A percentile compares a stretch with the other conserved stretches of the same genome.
Conservation (phyloP, 2,797 vertebrate genomes). For the Apogon talboti region DNA sequence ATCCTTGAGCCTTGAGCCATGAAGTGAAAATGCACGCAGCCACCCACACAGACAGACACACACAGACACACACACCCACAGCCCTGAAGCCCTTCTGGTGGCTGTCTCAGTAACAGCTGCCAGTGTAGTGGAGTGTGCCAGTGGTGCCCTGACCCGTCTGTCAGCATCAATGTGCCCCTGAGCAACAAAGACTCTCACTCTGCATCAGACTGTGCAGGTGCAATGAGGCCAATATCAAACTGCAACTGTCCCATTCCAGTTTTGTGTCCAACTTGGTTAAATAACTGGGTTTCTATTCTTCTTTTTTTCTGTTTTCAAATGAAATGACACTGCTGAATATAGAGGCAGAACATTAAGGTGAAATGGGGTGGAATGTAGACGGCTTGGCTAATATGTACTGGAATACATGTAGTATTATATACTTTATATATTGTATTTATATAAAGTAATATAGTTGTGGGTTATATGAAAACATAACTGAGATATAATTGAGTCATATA, state of each 20-base stretch:
- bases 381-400: no score
- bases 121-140: conserved; percentile 46
- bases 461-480: no score
- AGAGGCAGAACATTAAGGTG: no score
- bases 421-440: no score
- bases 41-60: conserved; percentile 1
- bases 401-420: no score
- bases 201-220: conserved; percentile 56
- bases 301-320: no score
- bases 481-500: no score
- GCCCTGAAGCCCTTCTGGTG: conserved; percentile 33
- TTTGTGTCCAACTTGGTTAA: conserved; percentile 10
- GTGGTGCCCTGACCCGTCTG: conserved; percentile 57
- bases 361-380: no score
- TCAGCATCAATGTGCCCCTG: conserved; percentile 42
- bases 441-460: no score
- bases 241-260: conserved; percentile 10
- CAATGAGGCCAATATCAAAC: conserved; percentile 17
- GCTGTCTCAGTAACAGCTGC: conserved; percentile 58
- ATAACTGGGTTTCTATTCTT: neutral
- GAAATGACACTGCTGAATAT: no score
- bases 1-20: conserved; percentile 40
- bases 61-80: conserved; percentile 3
- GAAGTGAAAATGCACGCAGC: conserved; percentile 32
- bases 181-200: conserved; percentile 54